Evolutionary conservation across 2,113 vertebrate genomes (phyloP), one percentile per base, ranked within the genome.

Genomic region (cat (Felis catus)): DNA sequence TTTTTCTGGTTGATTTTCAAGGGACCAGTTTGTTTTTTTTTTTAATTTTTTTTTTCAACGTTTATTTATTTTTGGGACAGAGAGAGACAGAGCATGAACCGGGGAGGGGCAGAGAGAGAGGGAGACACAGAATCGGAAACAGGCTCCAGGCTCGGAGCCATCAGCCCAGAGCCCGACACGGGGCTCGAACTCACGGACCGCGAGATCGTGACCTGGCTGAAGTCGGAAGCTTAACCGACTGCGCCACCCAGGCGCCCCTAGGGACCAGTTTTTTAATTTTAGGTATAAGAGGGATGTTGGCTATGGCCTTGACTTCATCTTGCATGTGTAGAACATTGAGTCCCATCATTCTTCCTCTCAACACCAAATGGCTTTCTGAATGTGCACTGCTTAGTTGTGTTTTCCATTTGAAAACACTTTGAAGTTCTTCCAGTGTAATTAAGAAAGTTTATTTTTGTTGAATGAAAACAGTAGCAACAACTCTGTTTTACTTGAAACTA

Each of bases 391-490:
- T 58, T 95, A 19, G 55, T 89, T 93, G 85, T 94, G 14, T 27
- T 18, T 93, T 71, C 78, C 82, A 23, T 84, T 92, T 93, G 83
- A 70, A 96, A 95, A 93, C 33, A 84, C 73, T 48, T 81, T 66
- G n/a, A 92, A 58, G 61, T 76, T 93, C 85, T 95, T 82, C 61
- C 68, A 84, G 7, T 19, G 18, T 61, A 48, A 87, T 95, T 70
- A 94, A 48, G 86, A 74, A 71, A 48, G 79, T 55, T 95, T 18
- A 31, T 86, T 97, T 98, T 63, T 48, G 68, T 93, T 65, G 48
- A 76, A 53, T 89, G 29, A 89, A 91, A 94, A 87, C 61, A 85
- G 89, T 45, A 68, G 91, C 41, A 6, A 41, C 58, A 88, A 66
- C 39, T 45, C 89, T 91, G 45, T 74, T 89, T 91, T 51, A 8